Conservation (phyloP, 2,113 vertebrate genomes). For the Garra rufa region DNA sequence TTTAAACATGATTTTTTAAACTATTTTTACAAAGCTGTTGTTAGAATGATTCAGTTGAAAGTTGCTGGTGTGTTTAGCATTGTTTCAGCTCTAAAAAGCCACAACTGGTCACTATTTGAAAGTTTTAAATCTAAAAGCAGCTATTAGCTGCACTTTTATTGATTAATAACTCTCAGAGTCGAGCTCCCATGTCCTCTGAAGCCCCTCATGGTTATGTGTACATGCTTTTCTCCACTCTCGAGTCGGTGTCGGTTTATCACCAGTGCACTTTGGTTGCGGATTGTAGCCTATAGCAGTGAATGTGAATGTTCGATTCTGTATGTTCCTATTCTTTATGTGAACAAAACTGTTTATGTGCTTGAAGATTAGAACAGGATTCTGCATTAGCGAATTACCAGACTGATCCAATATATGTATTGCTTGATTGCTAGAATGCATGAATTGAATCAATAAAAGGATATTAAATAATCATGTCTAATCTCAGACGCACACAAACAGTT, state of each 20-base stretch:
- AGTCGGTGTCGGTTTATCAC: slow-evolving; percentile 69
- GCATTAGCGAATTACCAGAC: neutral
- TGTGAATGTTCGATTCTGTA: slow-evolving; percentile 65
- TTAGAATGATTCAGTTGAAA: slow-evolving; percentile 8
- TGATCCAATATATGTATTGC: neutral
- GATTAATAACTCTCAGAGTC: slow-evolving; percentile 64
- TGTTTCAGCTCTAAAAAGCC: neutral
- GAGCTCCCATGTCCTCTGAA: slow-evolving; percentile 73
- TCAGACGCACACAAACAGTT: slow-evolving; percentile 72
- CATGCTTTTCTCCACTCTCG: slow-evolving; percentile 73
- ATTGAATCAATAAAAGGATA: slow-evolving; percentile 10
- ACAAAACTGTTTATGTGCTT: slow-evolving; percentile 76
- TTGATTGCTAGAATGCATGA: neutral
- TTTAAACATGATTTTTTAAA: slow-evolving; percentile 1
- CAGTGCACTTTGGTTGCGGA: slow-evolving; percentile 74
- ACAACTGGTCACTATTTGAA: neutral
- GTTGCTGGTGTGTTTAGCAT: neutral
- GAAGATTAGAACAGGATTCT: neutral
- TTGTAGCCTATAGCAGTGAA: slow-evolving; percentile 68
- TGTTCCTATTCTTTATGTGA: slow-evolving; percentile 40
- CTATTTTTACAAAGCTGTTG: neutral
- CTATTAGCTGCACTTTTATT: neutral
- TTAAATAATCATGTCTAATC: neutral
- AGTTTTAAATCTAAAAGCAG: neutral
- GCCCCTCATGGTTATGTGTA: slow-evolving; percentile 75